A percentile compares a stretch with the other conserved stretches of the same genome.
These are phyloP conservation scores for Microctonus brassicae DNA, from an alignment of 2,888 invertebrate genomes.

Conservation along the genomic window DNA sequence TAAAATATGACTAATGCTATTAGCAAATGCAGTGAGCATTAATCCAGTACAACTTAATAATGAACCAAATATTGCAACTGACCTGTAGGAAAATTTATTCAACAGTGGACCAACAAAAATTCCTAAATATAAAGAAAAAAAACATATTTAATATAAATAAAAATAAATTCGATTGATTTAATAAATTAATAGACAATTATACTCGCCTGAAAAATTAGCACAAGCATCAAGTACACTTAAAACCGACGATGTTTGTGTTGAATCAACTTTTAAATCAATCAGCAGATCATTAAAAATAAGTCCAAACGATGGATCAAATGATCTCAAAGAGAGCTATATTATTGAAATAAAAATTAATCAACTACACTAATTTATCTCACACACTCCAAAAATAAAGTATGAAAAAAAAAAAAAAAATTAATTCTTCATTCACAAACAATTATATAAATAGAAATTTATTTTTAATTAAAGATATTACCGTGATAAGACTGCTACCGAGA, in stretches of 20 bases:
- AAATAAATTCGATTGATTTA: conserved; percentile 75
- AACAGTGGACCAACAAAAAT: conserved; percentile 69
- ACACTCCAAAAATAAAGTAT: too few relatives aligned
- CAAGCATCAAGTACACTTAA: conserved; percentile 83
- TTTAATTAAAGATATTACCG: conserved; percentile 78
- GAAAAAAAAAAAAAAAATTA: too few relatives aligned
- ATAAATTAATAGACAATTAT: conserved; percentile 77
- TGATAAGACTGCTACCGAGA: conserved; percentile 85
- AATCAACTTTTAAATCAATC: conserved; percentile 78
- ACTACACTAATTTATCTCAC: conserved; percentile 16
- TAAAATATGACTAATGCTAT: conserved; percentile 66
- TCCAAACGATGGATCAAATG: conserved; percentile 85
- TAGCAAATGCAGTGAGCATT: conserved; percentile 67
- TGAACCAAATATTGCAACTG: conserved; percentile 67
- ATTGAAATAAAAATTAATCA: not conserved
- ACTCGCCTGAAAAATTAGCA: conserved; percentile 79
- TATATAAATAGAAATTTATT: not conserved
- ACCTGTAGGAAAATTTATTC: conserved; percentile 67
- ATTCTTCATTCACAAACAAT: too few relatives aligned
- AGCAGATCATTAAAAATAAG: conserved; percentile 83
- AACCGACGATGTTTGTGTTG: conserved; percentile 82
- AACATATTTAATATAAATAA: conserved; percentile 63
- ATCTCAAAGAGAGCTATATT: conserved; percentile 81
- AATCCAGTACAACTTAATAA: conserved; percentile 67
- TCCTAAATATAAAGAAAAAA: too few relatives aligned